phyloP scores from a whole-genome alignment of 2,888 invertebrate species.

The Hydropsyche betteni region DNA sequence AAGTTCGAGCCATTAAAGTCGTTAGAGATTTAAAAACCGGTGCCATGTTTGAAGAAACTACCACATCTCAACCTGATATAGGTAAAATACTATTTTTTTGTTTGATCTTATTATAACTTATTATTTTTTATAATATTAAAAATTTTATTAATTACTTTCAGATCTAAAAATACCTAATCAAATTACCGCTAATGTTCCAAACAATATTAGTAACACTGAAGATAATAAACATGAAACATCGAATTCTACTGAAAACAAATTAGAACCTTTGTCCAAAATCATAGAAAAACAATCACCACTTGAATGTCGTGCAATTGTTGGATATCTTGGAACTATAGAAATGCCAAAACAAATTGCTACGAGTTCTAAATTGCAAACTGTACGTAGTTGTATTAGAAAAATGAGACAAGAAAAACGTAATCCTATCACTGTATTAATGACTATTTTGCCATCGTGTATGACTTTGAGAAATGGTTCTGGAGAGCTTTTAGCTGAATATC shows the following conservation, averaged over 20 bases:
- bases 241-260: constrained; percentile 32
- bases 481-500: constrained; percentile 85
- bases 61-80: constrained; percentile 53
- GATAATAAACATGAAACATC: constrained; percentile 5
- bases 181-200: constrained; percentile 3
- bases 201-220: not conserved
- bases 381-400: constrained; percentile 88
- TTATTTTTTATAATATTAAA: not conserved
- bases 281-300: constrained; percentile 65
- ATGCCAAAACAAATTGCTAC: constrained; percentile 86
- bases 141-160: not conserved
- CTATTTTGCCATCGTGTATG: constrained; percentile 82
- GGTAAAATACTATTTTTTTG: constrained; percentile 52
- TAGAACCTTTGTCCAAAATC: constrained; percentile 57
- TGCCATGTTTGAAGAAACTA: constrained; percentile 61
- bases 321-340: constrained; percentile 95
- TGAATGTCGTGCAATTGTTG: constrained; percentile 87
- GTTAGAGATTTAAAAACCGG: constrained; percentile 64
- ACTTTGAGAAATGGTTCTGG: constrained; percentile 82
- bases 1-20: constrained; percentile 58
- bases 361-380: constrained; percentile 78
- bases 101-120: not conserved
- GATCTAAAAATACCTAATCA: constrained; percentile 4
- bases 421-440: constrained; percentile 85
- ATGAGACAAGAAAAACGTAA: constrained; percentile 88